phyloP scores from a whole-genome alignment of 2,888 invertebrate genomes.

The Argyra leucocephala region DNA sequence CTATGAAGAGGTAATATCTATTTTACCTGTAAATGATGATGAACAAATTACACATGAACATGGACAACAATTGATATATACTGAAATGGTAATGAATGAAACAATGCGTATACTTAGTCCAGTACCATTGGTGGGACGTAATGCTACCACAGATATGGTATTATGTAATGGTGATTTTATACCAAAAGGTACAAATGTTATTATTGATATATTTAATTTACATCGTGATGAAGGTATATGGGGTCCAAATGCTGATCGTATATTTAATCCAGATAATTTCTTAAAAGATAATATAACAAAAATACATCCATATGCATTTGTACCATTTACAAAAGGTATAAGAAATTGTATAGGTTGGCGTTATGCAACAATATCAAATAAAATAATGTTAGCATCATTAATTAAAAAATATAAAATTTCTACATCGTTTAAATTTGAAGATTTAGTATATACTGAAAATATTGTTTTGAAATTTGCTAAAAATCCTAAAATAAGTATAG shows the following conservation, averaged over 20 bases:
- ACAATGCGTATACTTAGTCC: slow-evolving; percentile 14
- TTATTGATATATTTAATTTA: slow-evolving; percentile 34
- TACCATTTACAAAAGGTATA: slow-evolving; percentile 40
- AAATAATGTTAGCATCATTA: slow-evolving; percentile 30
- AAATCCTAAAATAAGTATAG: not conserved
- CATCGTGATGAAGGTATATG: slow-evolving; percentile 37
- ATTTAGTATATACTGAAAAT: not conserved
- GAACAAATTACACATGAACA: slow-evolving; percentile 11
- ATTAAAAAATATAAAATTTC: not conserved
- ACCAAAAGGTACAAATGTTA: slow-evolving; percentile 19
- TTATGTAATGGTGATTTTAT: not conserved
- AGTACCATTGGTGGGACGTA: slow-evolving; percentile 14
- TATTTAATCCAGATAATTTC: slow-evolving; percentile 37
- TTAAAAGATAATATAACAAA: slow-evolving; percentile 20
- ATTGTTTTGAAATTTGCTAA: not conserved
- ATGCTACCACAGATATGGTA: not conserved
- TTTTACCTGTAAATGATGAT: slow-evolving; percentile 10
- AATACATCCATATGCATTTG: slow-evolving; percentile 34
- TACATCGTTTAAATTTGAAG: not conserved
- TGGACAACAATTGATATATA: slow-evolving; percentile 12
- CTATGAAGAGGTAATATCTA: slow-evolving; percentile 13
- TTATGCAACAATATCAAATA: slow-evolving; percentile 36
- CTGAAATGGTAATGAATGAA: slow-evolving; percentile 17
- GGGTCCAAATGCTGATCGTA: slow-evolving; percentile 35
- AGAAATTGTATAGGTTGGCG: slow-evolving; percentile 41